Conservation (phyloP, 2,888 invertebrate species). For the Melipona bicolor region DNA sequence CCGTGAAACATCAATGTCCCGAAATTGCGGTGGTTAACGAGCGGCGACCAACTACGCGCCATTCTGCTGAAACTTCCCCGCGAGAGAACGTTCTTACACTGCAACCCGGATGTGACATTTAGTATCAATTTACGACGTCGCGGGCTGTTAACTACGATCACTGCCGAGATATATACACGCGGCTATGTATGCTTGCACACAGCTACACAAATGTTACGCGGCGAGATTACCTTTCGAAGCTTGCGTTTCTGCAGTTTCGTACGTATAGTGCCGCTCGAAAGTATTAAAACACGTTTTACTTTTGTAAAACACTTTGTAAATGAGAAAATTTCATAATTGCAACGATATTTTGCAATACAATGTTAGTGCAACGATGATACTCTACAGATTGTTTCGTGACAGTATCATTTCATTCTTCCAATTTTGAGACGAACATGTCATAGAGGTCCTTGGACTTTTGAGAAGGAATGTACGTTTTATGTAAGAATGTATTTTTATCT, state of each 20-base stretch:
- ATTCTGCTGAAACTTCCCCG: constrained; percentile 62
- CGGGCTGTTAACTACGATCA: constrained; percentile 78
- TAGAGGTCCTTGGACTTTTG: too few relatives aligned
- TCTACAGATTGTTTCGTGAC: too few relatives aligned
- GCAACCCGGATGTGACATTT: constrained; percentile 80
- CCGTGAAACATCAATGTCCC: constrained; percentile 49
- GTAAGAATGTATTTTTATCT: constrained; percentile 10
- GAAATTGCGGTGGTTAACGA: constrained; percentile 47
- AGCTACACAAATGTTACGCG: constrained; percentile 31
- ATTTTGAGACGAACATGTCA: too few relatives aligned
- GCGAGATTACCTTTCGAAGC: constrained; percentile 7
- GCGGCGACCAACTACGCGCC: constrained; percentile 60
- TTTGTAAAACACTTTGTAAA: too few relatives aligned
- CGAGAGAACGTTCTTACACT: constrained; percentile 75
- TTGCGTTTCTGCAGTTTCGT: not conserved
- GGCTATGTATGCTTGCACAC: constrained; percentile 3
- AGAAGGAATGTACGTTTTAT: not conserved
- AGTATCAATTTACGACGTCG: constrained; percentile 81
- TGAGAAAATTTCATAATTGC: too few relatives aligned
- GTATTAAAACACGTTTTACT: too few relatives aligned
- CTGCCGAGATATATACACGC: constrained; percentile 44
- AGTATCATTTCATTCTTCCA: too few relatives aligned
- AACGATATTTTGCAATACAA: too few relatives aligned
- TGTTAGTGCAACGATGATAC: too few relatives aligned
- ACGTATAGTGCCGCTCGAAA: too few relatives aligned